These are phyloP conservation scores for Nomada goodeniana DNA, from an alignment of 2,888 invertebrate genomes.

Conservation along the genomic window DNA sequence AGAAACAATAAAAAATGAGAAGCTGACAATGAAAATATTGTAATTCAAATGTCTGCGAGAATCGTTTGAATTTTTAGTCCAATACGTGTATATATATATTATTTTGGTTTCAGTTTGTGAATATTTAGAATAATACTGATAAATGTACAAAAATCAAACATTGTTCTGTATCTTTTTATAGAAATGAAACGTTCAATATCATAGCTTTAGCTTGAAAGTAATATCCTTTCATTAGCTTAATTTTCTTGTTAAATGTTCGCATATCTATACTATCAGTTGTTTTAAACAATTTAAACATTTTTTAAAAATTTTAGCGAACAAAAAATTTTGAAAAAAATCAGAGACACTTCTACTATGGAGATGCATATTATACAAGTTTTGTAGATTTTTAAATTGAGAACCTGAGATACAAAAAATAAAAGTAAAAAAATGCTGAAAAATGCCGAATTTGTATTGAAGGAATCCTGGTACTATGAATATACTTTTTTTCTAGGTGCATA, in stretches of 20 bases:
- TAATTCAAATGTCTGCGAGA: background rate
- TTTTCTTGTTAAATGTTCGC: background rate
- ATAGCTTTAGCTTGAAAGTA: background rate
- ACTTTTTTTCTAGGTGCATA: too few species aligned
- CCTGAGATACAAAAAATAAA: too few species aligned
- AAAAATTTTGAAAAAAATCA: too few species aligned
- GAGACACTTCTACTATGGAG: too few species aligned
- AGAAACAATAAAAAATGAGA: constrained; percentile 11
- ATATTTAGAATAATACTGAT: constrained; percentile 9
- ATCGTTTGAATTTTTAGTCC: background rate
- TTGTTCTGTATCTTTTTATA: background rate
- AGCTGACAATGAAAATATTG: constrained; percentile 2
- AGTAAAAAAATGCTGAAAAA: too few species aligned
- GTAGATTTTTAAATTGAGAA: too few species aligned
- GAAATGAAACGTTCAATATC: background rate
- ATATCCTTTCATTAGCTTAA: background rate
- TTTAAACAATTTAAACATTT: too few species aligned
- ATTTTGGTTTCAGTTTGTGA: background rate
- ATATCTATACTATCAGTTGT: background rate
- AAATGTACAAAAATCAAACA: background rate
- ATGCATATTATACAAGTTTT: too few species aligned
- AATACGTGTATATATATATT: background rate
- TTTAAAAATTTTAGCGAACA: too few species aligned
- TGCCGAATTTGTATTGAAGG: too few species aligned
- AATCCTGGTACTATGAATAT: too few species aligned